Evolutionary conservation across 2,888 invertebrate species (phyloP).

Genomic region (Cephus spinipes): DNA sequence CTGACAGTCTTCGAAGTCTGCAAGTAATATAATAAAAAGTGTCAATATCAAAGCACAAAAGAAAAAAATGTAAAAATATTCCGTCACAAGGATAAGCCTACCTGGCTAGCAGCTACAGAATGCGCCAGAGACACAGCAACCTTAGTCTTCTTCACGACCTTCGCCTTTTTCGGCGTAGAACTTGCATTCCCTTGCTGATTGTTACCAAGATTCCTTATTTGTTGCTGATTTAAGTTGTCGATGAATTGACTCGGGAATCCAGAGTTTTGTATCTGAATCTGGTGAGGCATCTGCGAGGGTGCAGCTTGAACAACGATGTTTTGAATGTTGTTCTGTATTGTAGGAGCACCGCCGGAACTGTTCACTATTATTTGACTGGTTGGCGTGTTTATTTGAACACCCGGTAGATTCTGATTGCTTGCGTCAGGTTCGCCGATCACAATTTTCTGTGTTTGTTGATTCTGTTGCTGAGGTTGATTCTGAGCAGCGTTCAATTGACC

Average conservation of each 20-base stretch:
- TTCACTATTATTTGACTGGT: slow-evolving; percentile 65
- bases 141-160: slow-evolving; percentile 56
- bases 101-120: slow-evolving; percentile 42
- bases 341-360: slow-evolving; percentile 64
- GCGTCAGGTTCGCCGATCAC: slow-evolving; percentile 62
- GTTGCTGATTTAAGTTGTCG: slow-evolving; percentile 64
- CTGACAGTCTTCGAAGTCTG: slow-evolving; percentile 52
- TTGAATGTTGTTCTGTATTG: slow-evolving; percentile 64
- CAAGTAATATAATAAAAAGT: slow-evolving; percentile 11
- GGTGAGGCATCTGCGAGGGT: slow-evolving; percentile 62
- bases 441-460: slow-evolving; percentile 62
- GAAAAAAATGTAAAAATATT: not conserved
- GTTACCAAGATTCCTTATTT: slow-evolving; percentile 57
- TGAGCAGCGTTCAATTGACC: slow-evolving; percentile 55
- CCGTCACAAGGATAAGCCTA: slow-evolving; percentile 12
- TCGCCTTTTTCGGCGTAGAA: slow-evolving; percentile 54
- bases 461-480: slow-evolving; percentile 36
- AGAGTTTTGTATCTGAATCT: slow-evolving; percentile 64
- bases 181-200: slow-evolving; percentile 35
- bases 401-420: slow-evolving; percentile 59
- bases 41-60: not conserved
- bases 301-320: slow-evolving; percentile 65
- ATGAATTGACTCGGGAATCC: slow-evolving; percentile 64
- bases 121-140: slow-evolving; percentile 47
- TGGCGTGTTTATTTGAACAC: slow-evolving; percentile 63